Percentiles rank a stretch among this genome's conserved stretches.
These are phyloP conservation scores for Oopsacas minuta DNA, from an alignment of 37 sponge, comb jelly and placozoan genomes.

Conservation along the genomic window DNA sequence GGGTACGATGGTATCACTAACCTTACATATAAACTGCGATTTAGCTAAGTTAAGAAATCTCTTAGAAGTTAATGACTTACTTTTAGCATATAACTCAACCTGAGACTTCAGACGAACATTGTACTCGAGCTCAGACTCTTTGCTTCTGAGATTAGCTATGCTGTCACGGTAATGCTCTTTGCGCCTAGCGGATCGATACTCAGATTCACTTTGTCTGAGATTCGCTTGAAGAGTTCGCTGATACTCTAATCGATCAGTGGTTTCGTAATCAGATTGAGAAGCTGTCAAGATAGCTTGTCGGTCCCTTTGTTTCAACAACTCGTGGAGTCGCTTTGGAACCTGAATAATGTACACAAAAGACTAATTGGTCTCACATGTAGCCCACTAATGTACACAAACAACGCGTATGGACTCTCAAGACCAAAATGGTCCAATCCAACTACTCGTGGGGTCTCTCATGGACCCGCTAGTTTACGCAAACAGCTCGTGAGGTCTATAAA, in stretches of 20 bases:
- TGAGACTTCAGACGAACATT: not conserved
- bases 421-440: too few relatives aligned
- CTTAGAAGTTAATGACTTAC: not conserved
- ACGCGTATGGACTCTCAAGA: too few relatives aligned
- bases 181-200: not conserved
- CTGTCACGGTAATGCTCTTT: not conserved
- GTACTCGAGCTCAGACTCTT: not conserved
- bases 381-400: too few relatives aligned
- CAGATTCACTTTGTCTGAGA: not conserved
- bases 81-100: not conserved
- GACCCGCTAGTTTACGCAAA: too few relatives aligned
- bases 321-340: too few relatives aligned
- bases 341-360: too few relatives aligned
- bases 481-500: too few relatives aligned
- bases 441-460: too few relatives aligned
- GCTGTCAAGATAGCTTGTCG: too few relatives aligned
- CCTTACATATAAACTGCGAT: not conserved
- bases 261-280: too few relatives aligned
- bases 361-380: too few relatives aligned
- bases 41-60: not conserved
- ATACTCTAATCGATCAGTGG: not conserved
- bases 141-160: not conserved
- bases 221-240: not conserved
- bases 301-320: too few relatives aligned
- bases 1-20: not conserved